A percentile compares a stretch with the other conserved stretches of the same genome.
Evolutionary conservation across 2,113 vertebrate species (phyloP).

Genomic region (Hemibagrus wyckioides): DNA sequence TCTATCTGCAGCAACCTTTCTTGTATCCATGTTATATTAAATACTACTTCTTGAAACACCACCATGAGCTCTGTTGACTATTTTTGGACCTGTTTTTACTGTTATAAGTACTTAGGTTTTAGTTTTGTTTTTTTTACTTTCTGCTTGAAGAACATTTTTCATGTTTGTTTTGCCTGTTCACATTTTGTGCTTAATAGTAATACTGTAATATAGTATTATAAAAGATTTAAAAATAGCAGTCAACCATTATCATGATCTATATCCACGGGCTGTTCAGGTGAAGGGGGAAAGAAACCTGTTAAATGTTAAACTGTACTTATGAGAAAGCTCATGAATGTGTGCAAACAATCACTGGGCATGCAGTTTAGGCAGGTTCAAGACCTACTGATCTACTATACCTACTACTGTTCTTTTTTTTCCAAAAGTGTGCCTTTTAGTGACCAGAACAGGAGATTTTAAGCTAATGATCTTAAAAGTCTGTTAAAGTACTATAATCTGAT

Average conservation of each 20-base stretch:
- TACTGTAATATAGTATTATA: neutral
- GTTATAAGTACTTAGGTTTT: neutral
- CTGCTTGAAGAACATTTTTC: neutral
- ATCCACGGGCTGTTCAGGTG: neutral
- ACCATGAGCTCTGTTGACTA: neutral
- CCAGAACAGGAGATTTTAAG: neutral
- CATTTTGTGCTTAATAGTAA: neutral
- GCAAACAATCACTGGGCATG: neutral
- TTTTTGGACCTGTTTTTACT: neutral
- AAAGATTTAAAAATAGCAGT: neutral
- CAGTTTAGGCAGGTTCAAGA: neutral
- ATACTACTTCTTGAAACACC: neutral
- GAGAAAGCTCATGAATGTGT: neutral
- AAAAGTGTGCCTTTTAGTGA: neutral
- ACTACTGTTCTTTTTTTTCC: neutral
- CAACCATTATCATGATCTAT: neutral
- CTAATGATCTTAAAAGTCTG: neutral
- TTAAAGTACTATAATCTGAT: neutral
- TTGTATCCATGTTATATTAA: neutral
- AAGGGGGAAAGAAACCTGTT: neutral
- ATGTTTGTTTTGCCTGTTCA: constrained; percentile 2
- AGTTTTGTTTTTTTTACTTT: neutral
- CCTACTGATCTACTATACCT: neutral
- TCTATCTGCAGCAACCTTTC: neutral
- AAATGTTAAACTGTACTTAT: neutral